Percentiles rank a stretch among this genome's conserved stretches.
Conservation (phyloP, 2,888 invertebrate genomes). For the Drosophila gaucha region DNA sequence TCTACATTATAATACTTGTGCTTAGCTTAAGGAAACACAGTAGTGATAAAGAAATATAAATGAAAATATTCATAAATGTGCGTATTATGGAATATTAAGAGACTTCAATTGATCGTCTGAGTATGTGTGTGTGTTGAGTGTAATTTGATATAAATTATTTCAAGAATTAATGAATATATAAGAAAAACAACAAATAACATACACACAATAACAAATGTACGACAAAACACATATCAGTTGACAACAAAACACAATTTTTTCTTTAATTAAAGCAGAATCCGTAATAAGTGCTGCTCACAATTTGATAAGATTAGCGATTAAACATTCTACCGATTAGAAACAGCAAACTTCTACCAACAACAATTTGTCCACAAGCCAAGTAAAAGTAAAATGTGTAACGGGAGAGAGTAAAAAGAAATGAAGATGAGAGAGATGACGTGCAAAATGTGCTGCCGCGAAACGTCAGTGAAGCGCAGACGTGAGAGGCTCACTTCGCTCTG, state of each 20-base stretch:
- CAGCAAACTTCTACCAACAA: conserved; percentile 20
- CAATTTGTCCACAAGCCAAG: conserved; percentile 9
- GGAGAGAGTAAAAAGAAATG: conserved; percentile 13
- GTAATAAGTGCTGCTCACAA: conserved; percentile 13
- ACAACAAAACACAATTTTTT: conserved; percentile 12
- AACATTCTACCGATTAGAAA: conserved; percentile 12
- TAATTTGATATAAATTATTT: neutral
- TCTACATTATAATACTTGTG: conserved; percentile 4
- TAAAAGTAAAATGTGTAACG: conserved; percentile 31
- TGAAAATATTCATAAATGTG: conserved; percentile 1
- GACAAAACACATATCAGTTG: conserved; percentile 10
- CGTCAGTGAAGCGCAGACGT: conserved; percentile 41
- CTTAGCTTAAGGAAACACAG: conserved; percentile 9
- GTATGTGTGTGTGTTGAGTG: neutral
- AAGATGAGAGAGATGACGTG: conserved; percentile 24
- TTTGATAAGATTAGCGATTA: conserved; percentile 61
- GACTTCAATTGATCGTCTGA: neutral
- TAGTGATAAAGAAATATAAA: conserved; percentile 7
- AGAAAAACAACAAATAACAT: neutral
- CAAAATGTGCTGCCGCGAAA: conserved; percentile 20
- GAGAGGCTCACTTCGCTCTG: conserved; percentile 12
- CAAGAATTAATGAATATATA: neutral
- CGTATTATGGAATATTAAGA: neutral
- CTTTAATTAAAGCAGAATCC: conserved; percentile 18
- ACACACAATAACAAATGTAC: neutral